phyloP scores from a whole-genome alignment of 1,140 invertebrate genomes.

The Phenacoccus solenopsis region DNA sequence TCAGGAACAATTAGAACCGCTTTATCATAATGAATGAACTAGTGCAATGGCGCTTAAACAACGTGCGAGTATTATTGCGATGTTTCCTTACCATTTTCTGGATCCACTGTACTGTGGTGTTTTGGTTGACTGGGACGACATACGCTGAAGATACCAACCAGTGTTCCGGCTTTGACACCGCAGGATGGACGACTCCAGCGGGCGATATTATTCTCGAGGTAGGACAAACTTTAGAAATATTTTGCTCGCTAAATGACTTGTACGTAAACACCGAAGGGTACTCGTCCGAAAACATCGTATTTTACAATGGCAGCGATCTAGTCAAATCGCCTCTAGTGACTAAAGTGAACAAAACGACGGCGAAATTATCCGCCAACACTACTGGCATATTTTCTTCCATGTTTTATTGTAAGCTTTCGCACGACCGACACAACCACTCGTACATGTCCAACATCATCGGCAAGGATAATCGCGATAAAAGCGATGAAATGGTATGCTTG shows the following conservation, averaged over 20 bases:
- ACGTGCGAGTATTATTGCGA: not conserved
- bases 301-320: slow-evolving; percentile 35
- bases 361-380: slow-evolving; percentile 34
- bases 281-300: slow-evolving; percentile 36
- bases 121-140: not conserved
- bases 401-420: slow-evolving; percentile 34
- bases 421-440: not conserved
- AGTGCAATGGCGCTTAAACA: not conserved
- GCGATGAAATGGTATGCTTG: slow-evolving; percentile 33
- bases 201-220: slow-evolving; percentile 40
- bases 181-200: slow-evolving; percentile 34
- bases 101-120: not conserved
- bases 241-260: slow-evolving; percentile 37
- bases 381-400: slow-evolving; percentile 34
- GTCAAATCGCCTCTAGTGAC: slow-evolving; percentile 37
- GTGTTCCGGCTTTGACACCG: not conserved
- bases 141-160: not conserved
- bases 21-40: not conserved
- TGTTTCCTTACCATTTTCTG: not conserved
- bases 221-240: slow-evolving; percentile 36
- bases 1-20: not conserved
- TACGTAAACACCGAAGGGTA: slow-evolving; percentile 30
- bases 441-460: not conserved
- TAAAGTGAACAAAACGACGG: slow-evolving; percentile 38
- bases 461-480: no score